Evolutionary conservation across 2,888 invertebrate species (phyloP).

Genomic region (Mimachlamys varia): DNA sequence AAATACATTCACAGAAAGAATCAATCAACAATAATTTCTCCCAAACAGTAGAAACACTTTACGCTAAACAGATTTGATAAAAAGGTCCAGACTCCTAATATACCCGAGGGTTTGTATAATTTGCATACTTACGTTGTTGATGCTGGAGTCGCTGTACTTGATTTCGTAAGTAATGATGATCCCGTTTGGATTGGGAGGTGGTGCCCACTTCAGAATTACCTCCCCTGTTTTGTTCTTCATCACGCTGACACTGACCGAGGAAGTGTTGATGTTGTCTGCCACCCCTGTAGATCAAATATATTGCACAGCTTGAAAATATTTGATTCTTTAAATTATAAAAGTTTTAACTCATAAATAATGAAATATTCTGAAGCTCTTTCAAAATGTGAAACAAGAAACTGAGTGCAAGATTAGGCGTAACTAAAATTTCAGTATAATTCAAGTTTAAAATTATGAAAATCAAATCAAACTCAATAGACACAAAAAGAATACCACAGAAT

Average conservation of each 20-base stretch:
- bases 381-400: no score
- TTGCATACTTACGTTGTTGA: constrained; percentile 84
- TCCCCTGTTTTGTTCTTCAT: constrained; percentile 70
- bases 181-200: constrained; percentile 93
- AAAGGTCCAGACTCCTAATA: no score
- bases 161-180: constrained; percentile 92
- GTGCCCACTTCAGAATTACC: constrained; percentile 86
- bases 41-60: no score
- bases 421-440: no score
- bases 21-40: no score
- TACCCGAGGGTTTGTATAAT: no score
- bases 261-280: constrained; percentile 85
- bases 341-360: background rate
- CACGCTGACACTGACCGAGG: constrained; percentile 59
- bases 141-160: constrained; percentile 87
- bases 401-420: no score
- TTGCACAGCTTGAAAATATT: background rate
- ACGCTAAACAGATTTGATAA: no score
- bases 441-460: no score
- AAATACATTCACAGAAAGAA: no score
- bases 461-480: background rate
- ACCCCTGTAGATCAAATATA: constrained; percentile 83
- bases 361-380: background rate
- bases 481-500: background rate
- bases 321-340: background rate